Conservation (phyloP, 2,888 invertebrate genomes). For the Conops quadrifasciatus region DNA sequence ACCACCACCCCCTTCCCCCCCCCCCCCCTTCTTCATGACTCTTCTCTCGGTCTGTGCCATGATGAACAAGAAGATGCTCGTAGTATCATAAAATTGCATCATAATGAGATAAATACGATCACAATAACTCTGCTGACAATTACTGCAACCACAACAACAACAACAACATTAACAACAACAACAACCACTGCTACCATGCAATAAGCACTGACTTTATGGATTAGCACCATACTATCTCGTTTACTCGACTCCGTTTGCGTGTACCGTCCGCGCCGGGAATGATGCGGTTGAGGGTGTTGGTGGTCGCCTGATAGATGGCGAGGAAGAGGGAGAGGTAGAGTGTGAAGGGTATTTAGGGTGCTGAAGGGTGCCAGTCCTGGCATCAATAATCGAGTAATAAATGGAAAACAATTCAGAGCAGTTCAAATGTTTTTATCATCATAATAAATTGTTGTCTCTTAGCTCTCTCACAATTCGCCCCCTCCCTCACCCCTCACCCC, state of each 20-base stretch:
- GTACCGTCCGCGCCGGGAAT: too few relatives aligned
- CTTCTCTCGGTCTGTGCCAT: neutral
- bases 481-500: neutral
- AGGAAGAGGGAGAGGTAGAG: conserved; percentile 20
- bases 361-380: conserved; percentile 3
- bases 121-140: too few relatives aligned
- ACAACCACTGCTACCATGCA: neutral
- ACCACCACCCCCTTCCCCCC: too few relatives aligned
- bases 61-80: neutral
- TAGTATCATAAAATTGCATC: conserved; percentile 21
- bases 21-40: neutral
- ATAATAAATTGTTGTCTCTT: conserved; percentile 5
- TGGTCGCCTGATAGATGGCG: neutral
- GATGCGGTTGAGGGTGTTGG: too few relatives aligned
- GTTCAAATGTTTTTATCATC: conserved; percentile 26
- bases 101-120: neutral
- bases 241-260: too few relatives aligned
- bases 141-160: too few relatives aligned
- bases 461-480: neutral
- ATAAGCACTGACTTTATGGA: conserved; percentile 57
- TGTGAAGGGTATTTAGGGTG: neutral
- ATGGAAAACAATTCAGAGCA: conserved; percentile 42
- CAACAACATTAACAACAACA: too few relatives aligned
- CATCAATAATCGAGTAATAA: conserved; percentile 63
- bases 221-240: conserved; percentile 49